Evolutionary conservation across 2,113 vertebrate species (phyloP).

Genomic region (Phylloscopus trochiloides): DNA sequence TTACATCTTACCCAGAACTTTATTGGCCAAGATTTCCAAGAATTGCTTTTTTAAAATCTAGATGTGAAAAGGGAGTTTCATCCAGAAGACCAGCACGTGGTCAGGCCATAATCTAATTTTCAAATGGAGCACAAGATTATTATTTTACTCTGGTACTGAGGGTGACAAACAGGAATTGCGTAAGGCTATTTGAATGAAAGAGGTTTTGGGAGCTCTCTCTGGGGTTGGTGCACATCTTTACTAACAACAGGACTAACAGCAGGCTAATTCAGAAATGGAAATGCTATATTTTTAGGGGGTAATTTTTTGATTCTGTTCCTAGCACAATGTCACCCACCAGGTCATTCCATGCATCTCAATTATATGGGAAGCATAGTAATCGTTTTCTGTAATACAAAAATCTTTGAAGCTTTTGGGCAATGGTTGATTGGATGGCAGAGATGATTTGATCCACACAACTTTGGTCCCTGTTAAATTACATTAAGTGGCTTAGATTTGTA

Average conservation of each 20-base stretch:
- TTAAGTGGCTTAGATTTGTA: background rate
- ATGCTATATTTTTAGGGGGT: rapidly evolving
- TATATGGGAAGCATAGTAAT: background rate
- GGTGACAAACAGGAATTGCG: background rate
- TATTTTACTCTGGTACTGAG: background rate
- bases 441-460: background rate
- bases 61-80: background rate
- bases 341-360: background rate
- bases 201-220: background rate
- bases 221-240: background rate
- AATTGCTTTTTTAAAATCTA: background rate
- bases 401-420: background rate
- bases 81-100: background rate
- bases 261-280: background rate
- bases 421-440: background rate
- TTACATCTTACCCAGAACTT: background rate
- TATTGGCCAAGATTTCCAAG: background rate
- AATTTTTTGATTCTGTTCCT: background rate
- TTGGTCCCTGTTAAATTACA: background rate
- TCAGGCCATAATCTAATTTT: background rate
- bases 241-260: background rate
- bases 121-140: background rate
- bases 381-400: background rate
- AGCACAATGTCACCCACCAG: rapidly evolving
- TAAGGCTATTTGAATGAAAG: background rate